Evolutionary conservation across 2,797 vertebrate genomes (phyloP).

Genomic region (Melanotaenia trifasciata): DNA sequence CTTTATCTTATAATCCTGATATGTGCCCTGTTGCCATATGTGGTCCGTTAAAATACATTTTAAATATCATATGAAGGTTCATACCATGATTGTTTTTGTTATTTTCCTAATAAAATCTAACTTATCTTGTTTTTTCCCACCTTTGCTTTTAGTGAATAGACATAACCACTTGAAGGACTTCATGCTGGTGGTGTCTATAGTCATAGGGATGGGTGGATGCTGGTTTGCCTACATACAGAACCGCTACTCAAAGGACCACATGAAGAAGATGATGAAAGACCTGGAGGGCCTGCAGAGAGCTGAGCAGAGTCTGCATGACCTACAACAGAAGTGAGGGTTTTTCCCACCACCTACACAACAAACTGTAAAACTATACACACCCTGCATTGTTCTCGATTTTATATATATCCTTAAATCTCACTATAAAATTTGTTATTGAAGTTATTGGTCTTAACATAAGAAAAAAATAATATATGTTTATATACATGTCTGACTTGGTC

Average conservation of each 20-base stretch:
- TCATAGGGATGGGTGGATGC: constrained; percentile 98
- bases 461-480: too few relatives aligned
- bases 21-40: background rate
- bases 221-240: constrained; percentile 99
- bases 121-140: background rate
- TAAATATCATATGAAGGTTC: background rate
- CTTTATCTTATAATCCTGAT: constrained; percentile 4
- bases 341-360: constrained; percentile 36
- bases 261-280: constrained; percentile 99
- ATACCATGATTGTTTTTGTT: background rate
- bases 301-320: constrained; percentile 95
- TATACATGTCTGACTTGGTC: background rate
- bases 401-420: background rate
- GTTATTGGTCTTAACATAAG: background rate
- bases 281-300: constrained; percentile 95
- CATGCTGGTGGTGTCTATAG: constrained; percentile 99
- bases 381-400: background rate
- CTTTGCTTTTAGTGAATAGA: constrained; percentile 87
- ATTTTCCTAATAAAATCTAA: constrained; percentile 2
- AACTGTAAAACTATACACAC: background rate
- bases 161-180: constrained; percentile 99
- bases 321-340: constrained; percentile 92
- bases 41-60: background rate
- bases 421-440: background rate
- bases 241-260: constrained; percentile 98